phyloP scores from a whole-genome alignment of 2,888 invertebrate genomes.

The Aradus depressus region DNA sequence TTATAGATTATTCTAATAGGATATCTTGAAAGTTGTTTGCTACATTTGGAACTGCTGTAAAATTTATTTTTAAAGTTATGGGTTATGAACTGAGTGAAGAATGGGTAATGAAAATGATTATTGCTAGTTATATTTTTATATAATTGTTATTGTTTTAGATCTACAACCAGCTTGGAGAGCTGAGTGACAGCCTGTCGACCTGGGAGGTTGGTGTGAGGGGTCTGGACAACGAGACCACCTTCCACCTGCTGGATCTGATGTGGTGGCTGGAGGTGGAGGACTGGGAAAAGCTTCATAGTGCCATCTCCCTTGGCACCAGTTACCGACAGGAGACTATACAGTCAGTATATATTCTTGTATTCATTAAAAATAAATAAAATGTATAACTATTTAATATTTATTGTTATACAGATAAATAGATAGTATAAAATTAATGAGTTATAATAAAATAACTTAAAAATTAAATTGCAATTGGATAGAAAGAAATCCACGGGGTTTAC shows the following conservation, averaged over 20 bases:
- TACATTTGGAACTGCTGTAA: too few species aligned
- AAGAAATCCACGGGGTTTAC: too few species aligned
- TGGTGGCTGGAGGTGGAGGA: constrained; percentile 37
- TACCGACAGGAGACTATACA: constrained; percentile 60
- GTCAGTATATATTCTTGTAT: constrained; percentile 31
- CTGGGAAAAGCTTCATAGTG: constrained; percentile 36
- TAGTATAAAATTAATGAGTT: too few species aligned
- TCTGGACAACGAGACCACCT: constrained; percentile 39
- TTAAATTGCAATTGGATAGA: too few species aligned
- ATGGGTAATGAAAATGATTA: too few species aligned
- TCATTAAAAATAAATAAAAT: background rate
- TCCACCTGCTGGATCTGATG: constrained; percentile 38
- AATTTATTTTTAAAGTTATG: too few species aligned
- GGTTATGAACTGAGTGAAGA: too few species aligned
- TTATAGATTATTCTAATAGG: too few species aligned
- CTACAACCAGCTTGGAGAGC: constrained; percentile 27
- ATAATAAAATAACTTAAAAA: too few species aligned
- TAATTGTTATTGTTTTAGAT: constrained; percentile 25
- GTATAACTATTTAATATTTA: too few species aligned
- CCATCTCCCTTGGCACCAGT: constrained; percentile 47
- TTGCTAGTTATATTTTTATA: background rate
- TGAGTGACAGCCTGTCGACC: constrained; percentile 30
- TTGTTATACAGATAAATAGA: too few species aligned
- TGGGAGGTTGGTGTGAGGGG: constrained; percentile 32
- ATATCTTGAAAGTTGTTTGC: too few species aligned